Evolutionary conservation across 2,113 vertebrate genomes (phyloP).

Genomic region (Malurus elegans): DNA sequence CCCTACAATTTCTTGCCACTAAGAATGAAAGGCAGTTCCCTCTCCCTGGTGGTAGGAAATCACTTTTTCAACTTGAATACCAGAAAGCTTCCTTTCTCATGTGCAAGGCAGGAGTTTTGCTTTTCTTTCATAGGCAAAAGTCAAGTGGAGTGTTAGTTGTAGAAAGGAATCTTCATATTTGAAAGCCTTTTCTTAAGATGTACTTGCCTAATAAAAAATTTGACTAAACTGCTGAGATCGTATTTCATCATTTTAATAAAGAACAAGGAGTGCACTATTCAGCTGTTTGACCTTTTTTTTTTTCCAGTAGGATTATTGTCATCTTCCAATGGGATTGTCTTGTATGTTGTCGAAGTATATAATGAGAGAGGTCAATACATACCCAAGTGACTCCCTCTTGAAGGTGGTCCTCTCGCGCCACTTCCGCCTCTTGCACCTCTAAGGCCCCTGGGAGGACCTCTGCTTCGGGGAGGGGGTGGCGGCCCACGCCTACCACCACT

Average conservation of each 20-base stretch:
- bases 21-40: conserved; percentile 3
- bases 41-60: conserved; percentile 18
- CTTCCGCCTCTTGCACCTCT: conserved; percentile 87
- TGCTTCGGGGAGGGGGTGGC: conserved; percentile 85
- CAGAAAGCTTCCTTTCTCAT: conserved; percentile 37
- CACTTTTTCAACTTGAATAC: conserved; percentile 26
- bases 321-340: conserved; percentile 63
- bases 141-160: conserved; percentile 56
- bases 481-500: conserved; percentile 85
- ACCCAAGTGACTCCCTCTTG: conserved; percentile 86
- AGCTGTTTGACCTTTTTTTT: conserved; percentile 47
- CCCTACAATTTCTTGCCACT: background rate
- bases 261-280: conserved; percentile 61
- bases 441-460: conserved; percentile 87
- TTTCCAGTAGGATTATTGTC: conserved; percentile 63
- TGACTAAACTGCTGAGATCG: conserved; percentile 21
- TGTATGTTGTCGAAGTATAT: conserved; percentile 57
- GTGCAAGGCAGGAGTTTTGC: conserved; percentile 48
- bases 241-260: conserved; percentile 45
- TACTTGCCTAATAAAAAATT: conserved; percentile 49
- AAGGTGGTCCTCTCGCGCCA: conserved; percentile 86
- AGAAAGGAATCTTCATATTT: conserved; percentile 59
- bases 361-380: conserved; percentile 68
- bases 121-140: conserved; percentile 56
- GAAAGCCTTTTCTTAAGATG: conserved; percentile 50